Evolutionary conservation across 2,888 invertebrate species (phyloP).

Genomic region (Fragum fragum): DNA sequence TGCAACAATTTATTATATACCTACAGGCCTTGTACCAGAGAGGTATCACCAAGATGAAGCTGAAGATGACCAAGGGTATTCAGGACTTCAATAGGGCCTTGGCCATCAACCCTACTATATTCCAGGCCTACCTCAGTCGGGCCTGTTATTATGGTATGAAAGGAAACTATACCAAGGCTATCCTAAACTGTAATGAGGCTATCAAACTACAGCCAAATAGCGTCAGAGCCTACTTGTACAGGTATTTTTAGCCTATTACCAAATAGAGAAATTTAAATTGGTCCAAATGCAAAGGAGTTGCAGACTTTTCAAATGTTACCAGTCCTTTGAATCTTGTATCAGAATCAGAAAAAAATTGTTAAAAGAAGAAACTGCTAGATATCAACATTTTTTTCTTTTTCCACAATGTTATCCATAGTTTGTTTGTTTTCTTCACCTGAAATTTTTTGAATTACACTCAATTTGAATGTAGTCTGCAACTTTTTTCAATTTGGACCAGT

Average conservation of each 20-base stretch:
- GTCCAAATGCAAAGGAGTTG: neutral
- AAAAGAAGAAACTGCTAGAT: slow-evolving; percentile 86
- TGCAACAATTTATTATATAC: neutral
- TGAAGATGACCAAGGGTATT: slow-evolving; percentile 84
- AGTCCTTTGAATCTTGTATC: too few species aligned
- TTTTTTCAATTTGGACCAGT: too few species aligned
- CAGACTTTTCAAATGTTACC: neutral
- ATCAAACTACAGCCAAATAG: slow-evolving; percentile 85
- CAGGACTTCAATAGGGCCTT: slow-evolving; percentile 86
- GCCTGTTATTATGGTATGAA: slow-evolving; percentile 86
- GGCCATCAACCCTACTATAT: slow-evolving; percentile 85
- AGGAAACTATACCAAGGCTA: slow-evolving; percentile 85
- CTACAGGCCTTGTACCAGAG: slow-evolving; percentile 85
- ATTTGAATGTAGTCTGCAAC: too few species aligned
- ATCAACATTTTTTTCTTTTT: too few species aligned
- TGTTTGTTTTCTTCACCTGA: too few species aligned
- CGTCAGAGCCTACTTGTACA: slow-evolving; percentile 86
- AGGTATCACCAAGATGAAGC: slow-evolving; percentile 83
- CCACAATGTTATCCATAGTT: too few species aligned
- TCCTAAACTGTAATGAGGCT: slow-evolving; percentile 87
- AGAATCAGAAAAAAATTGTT: too few species aligned
- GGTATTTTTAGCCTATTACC: too few species aligned
- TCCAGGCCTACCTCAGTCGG: slow-evolving; percentile 86
- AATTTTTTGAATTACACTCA: too few species aligned
- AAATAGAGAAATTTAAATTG: too few species aligned